Percentiles rank a stretch among this genome's conserved stretches.
These are phyloP conservation scores for Solea solea DNA, from an alignment of 2,113 vertebrate species.

Conservation along the genomic window DNA sequence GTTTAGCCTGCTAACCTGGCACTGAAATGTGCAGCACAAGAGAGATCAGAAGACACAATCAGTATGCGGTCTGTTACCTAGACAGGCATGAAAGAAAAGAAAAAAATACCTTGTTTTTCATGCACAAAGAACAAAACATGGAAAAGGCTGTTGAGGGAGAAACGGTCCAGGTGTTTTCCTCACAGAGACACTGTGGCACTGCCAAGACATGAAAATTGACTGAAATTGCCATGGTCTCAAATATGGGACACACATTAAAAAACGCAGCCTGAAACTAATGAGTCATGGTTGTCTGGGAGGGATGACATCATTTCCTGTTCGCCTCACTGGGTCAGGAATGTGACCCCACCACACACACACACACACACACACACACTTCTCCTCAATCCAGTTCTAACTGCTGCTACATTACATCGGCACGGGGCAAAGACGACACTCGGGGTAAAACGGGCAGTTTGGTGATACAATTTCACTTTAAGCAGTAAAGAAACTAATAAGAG, in stretches of 20 bases:
- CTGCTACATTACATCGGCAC: slow-evolving; percentile 13
- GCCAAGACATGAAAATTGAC: slow-evolving; percentile 27
- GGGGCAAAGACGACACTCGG: slow-evolving; percentile 36
- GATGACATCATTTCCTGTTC: slow-evolving; percentile 71
- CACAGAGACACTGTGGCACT: slow-evolving; percentile 8
- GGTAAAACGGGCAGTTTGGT: background rate
- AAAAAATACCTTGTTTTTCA: slow-evolving; percentile 19
- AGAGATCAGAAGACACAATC: slow-evolving; percentile 1
- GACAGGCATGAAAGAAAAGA: background rate
- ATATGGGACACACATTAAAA: slow-evolving; percentile 43
- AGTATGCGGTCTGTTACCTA: background rate
- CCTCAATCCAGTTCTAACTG: background rate
- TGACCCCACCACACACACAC: slow-evolving; percentile 8
- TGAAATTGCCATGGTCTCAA: slow-evolving; percentile 26
- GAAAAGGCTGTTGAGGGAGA: slow-evolving; percentile 29
- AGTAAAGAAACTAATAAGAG: slow-evolving; percentile 45
- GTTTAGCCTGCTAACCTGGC: slow-evolving; percentile 36
- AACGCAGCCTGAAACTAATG: slow-evolving; percentile 55
- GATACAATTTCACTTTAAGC: slow-evolving; percentile 44
- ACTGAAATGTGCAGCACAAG: slow-evolving; percentile 17
- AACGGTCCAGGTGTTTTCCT: slow-evolving; percentile 40
- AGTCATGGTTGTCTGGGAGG: slow-evolving; percentile 65
- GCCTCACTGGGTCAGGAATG: slow-evolving; percentile 60
- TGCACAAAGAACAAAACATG: slow-evolving; percentile 16
- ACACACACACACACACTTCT: background rate